phyloP scores from a whole-genome alignment of 2,888 invertebrate genomes.

The Geotrupes spiniger region DNA sequence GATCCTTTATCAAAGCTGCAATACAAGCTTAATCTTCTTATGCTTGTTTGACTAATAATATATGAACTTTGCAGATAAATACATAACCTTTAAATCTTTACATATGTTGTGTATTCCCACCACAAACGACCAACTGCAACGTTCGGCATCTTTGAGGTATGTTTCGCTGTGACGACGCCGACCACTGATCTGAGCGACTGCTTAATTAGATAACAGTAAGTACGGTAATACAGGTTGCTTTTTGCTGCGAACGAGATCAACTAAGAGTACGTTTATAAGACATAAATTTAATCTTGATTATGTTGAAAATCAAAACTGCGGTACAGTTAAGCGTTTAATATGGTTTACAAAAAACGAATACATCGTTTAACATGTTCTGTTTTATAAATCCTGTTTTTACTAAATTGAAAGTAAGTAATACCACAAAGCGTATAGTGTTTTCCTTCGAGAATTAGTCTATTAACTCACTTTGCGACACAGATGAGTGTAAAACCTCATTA shows the following conservation, averaged over 20 bases:
- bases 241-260: constrained; percentile 3
- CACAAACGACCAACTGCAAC: not conserved
- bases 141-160: not conserved
- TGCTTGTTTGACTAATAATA: constrained; percentile 1
- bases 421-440: too few species aligned
- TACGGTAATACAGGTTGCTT: constrained; percentile 12
- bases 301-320: constrained; percentile 6
- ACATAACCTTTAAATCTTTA: constrained; percentile 5
- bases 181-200: constrained; percentile 6
- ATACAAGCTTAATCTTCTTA: not conserved
- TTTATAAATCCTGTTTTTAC: not conserved
- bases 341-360: not conserved
- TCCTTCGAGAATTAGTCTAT: too few species aligned
- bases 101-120: not conserved
- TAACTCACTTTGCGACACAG: too few species aligned
- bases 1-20: not conserved
- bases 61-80: constrained; percentile 5
- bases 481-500: too few species aligned
- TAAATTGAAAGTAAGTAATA: not conserved
- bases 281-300: constrained; percentile 11
- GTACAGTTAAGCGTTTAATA: not conserved
- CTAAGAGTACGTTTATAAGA: constrained; percentile 4
- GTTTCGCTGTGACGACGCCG: not conserved
- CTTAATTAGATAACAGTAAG: constrained; percentile 15
- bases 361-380: too few species aligned